A percentile compares a stretch with the other conserved stretches of the same genome.
Conservation (phyloP, 2,797 vertebrate species). For the Numenius phaeopus region DNA sequence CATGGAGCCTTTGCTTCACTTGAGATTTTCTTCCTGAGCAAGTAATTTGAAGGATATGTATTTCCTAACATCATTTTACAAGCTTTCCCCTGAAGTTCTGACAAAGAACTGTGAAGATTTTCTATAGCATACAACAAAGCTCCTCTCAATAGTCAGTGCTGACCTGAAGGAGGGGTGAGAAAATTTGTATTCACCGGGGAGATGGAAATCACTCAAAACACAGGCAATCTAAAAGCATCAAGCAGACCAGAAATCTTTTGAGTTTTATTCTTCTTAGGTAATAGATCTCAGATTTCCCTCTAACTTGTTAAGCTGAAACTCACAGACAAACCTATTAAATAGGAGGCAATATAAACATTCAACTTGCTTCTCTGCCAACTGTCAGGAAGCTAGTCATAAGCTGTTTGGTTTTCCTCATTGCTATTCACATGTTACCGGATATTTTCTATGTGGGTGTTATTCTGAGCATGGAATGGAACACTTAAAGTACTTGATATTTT, state of each 20-base stretch:
- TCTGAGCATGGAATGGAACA: background rate
- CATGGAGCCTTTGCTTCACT: background rate
- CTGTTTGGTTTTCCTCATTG: background rate
- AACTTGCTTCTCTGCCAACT: background rate
- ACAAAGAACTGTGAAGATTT: background rate
- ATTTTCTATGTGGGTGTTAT: background rate
- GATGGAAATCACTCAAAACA: background rate
- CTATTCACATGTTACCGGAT: background rate
- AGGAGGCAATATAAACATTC: background rate
- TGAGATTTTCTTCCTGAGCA: background rate
- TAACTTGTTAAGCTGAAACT: background rate
- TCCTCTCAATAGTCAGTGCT: background rate
- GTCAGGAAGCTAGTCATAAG: background rate
- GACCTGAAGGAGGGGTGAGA: background rate
- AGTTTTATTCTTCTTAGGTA: background rate
- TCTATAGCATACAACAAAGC: background rate
- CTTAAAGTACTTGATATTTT: background rate
- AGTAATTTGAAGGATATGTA: slow-evolving; percentile 8
- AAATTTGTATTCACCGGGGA: background rate
- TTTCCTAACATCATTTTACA: background rate
- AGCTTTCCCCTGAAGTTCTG: background rate
- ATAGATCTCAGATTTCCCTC: background rate
- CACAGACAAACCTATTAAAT: background rate
- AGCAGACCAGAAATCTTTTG: background rate
- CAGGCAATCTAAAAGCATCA: background rate